Evolutionary conservation across 1,140 invertebrate genomes (phyloP), one percentile per base, ranked within the genome.

Genomic region (Drosophila gunungcola): DNA sequence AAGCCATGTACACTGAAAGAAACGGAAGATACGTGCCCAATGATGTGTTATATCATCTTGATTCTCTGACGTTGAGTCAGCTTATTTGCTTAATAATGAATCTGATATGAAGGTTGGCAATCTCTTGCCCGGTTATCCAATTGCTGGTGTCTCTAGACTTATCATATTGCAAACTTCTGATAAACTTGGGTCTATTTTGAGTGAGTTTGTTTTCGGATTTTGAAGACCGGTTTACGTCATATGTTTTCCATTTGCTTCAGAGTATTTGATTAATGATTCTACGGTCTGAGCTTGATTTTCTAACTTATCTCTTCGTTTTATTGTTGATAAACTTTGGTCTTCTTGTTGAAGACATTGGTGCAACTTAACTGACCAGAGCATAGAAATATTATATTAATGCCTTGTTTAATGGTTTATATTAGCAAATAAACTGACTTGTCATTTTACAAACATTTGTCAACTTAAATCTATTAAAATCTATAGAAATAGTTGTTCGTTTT

Each of bases 1-100:
- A 68, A 68, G 46, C 64, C 64, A 65, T 11, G 13, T 45, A 45
- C 61, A 65, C 64, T 68, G 58, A 3, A 46, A 64, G 46, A 64
- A 64, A 67, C 27, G 12, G n/a, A 36, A 21, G 60, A 42, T 51
- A 67, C 63, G 60, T 64, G 63, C 16, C 34, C 21, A 11, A 13
- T 16, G 21, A 32, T 46, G 7, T 1, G 10, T 34, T 62, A 45
- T 62, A 49, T 38, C n/a, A 61, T 56, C 38, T 57, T 21, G 45
- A 9, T 16, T 16, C 53, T 57, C 52, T 13, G 29, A 51, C 16
- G 38, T 60, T 60, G 55, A 64, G 55, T 64, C 61, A 64, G 29
- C 41, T 16, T 58, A 36, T 43, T 67, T 67, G 38, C 29, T 27
- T 9, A 41, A 25, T 21, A 41, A 25, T 21, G 58, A 51, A 67